Conservation (phyloP, 2,888 invertebrate species). For the Imbricaverruca yamaguchii region DNA sequence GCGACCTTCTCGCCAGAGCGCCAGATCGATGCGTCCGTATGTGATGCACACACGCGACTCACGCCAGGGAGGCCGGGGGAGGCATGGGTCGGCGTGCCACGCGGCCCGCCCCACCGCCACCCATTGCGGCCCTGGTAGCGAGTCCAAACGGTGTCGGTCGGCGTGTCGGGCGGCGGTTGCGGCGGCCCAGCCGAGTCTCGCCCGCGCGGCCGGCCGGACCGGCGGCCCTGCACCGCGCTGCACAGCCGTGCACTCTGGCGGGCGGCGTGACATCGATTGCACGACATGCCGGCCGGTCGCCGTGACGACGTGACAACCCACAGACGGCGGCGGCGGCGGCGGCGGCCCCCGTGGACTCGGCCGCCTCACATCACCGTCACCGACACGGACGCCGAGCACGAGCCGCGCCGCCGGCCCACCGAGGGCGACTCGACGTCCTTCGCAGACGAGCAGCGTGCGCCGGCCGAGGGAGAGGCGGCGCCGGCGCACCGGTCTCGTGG, state of each 20-base stretch:
- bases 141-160: background rate
- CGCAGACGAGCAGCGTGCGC: background rate
- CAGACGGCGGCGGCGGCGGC: background rate
- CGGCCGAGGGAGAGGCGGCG: background rate
- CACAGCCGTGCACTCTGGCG: background rate
- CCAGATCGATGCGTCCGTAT: too few relatives aligned
- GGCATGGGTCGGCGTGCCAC: too few relatives aligned
- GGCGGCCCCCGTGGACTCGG: background rate
- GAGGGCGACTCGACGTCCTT: background rate
- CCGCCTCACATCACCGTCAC: slow-evolving; percentile 17
- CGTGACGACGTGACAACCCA: background rate
- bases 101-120: background rate
- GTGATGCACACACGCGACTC: too few relatives aligned
- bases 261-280: background rate
- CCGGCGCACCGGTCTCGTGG: background rate
- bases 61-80: too few relatives aligned
- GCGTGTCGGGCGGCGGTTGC: background rate
- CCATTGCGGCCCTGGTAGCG: background rate
- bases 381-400: slow-evolving; percentile 12
- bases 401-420: background rate
- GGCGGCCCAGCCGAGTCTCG: background rate
- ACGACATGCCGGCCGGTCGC: background rate
- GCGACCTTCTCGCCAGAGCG: too few relatives aligned
- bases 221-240: background rate
- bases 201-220: too few relatives aligned